Base-by-base conservation (phyloP, 2,888 invertebrate genomes). In the Auanema freiburgensis region DNA sequence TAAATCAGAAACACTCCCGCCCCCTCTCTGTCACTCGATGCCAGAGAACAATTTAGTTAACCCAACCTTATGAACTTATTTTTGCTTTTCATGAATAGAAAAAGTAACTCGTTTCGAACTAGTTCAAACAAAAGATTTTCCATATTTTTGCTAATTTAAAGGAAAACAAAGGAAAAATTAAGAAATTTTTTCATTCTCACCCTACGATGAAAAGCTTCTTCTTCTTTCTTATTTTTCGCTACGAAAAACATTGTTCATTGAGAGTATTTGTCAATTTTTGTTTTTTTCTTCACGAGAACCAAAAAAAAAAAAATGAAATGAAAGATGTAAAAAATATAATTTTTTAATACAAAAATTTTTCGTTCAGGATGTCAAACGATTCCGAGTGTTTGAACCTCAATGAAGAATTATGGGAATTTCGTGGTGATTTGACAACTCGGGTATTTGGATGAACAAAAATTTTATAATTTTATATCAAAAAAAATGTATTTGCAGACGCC, bases 301-400 rank as follows among this genome's bases (percentile, higher is more conserved):
- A 33, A 33, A 33, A 33, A 33, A 5, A 8, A 8, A 33, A 33
- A 33, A 33, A 33, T 33, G 33, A 8, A 33, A 33, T 33, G 8
- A 33, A 33, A 33, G 33, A 33, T 33, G 33, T 33, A 33, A 33
- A 33, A n/a, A 33, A 33, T 33, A 33, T 33, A 33, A 33, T 33
- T 5, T n/a, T 33, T 33, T 5, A 33, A 33, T 33, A 33, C 33
- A 33, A 33, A 33, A 33, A 33, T 5, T 3, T 8, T 33, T 33
- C 33, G 33, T 74, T 53, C 74, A 77, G 77, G 63, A 77, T 77
- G 77, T 57, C 64, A 56, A 78, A 78, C 63, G 71, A 70, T 57
- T 68, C 73, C 16, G 73, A 71, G 24, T 80, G 80, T 63, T 66
- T 77, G 25, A 72, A 76, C 59, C 68, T 81, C 64, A 81, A 81